Conservation (phyloP, 2,888 invertebrate genomes). For the Drosophila hamatofila region DNA sequence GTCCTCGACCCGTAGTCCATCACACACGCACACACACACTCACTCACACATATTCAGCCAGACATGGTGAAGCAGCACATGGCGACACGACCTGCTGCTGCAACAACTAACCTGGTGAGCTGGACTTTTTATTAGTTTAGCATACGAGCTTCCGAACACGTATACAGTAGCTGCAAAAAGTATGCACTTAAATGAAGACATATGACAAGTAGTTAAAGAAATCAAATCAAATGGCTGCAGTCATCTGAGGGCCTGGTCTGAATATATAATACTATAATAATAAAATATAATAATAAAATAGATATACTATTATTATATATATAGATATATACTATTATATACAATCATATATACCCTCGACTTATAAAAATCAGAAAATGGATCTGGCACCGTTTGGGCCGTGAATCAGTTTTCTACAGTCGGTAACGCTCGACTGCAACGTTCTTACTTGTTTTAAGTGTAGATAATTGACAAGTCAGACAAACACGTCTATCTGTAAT, state of each 20-base stretch:
- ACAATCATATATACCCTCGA: no score
- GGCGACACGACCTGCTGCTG: constrained; percentile 26
- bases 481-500: neutral
- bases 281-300: no score
- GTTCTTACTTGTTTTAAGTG: no score
- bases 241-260: neutral
- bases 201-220: neutral
- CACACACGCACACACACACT: constrained; percentile 33
- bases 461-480: no score
- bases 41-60: neutral
- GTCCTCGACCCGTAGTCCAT: constrained; percentile 50
- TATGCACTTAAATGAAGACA: constrained; percentile 11
- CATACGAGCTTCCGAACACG: constrained; percentile 39
- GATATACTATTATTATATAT: no score
- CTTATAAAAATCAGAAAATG: no score
- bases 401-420: no score
- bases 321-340: no score
- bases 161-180: constrained; percentile 40
- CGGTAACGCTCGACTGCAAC: no score
- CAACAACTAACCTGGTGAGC: constrained; percentile 47
- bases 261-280: no score
- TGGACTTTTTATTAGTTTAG: constrained; percentile 60
- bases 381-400: no score
- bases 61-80: constrained; percentile 2
- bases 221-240: neutral